Conservation (phyloP, 2,797 vertebrate species). For the Accipiter fasciatus region DNA sequence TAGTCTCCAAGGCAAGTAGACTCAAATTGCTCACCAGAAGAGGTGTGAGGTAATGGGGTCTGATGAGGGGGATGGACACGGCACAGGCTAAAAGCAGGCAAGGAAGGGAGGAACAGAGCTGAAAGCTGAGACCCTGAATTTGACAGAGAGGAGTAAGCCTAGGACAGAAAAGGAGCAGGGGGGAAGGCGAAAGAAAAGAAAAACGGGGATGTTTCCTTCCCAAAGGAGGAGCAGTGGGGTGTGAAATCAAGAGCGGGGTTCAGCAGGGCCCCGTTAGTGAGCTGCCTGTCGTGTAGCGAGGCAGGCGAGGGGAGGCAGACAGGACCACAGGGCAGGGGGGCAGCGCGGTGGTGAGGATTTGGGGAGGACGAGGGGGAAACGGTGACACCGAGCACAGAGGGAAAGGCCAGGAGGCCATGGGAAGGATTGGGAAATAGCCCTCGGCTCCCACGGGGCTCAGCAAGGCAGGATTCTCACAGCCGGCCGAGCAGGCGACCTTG, state of each 20-base stretch:
- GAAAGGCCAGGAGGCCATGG: not conserved
- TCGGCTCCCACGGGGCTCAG: rapidly evolving
- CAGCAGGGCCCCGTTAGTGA: rapidly evolving
- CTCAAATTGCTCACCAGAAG: not conserved
- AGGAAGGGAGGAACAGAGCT: not conserved
- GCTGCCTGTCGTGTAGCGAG: rapidly evolving
- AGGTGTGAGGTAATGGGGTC: not conserved
- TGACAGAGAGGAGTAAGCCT: not conserved
- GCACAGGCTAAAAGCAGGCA: not conserved
- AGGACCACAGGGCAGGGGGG: rapidly evolving
- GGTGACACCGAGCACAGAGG: not conserved
- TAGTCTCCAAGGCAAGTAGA: not conserved
- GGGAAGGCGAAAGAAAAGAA: not conserved
- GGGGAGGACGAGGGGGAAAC: rapidly evolving
- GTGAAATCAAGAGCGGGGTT: not conserved
- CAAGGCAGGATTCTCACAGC: not conserved
- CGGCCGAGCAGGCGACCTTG: rapidly evolving
- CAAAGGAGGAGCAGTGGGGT: not conserved
- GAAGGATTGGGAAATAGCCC: not conserved
- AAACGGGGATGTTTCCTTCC: rapidly evolving
- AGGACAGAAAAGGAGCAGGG: not conserved
- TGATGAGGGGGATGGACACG: not conserved
- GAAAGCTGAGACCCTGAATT: not conserved
- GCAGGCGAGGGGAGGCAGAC: not conserved
- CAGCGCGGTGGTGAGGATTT: rapidly evolving